These are phyloP conservation scores for Latrodectus hesperus DNA, from an alignment of 2,888 invertebrate genomes.

Conservation along the genomic window DNA sequence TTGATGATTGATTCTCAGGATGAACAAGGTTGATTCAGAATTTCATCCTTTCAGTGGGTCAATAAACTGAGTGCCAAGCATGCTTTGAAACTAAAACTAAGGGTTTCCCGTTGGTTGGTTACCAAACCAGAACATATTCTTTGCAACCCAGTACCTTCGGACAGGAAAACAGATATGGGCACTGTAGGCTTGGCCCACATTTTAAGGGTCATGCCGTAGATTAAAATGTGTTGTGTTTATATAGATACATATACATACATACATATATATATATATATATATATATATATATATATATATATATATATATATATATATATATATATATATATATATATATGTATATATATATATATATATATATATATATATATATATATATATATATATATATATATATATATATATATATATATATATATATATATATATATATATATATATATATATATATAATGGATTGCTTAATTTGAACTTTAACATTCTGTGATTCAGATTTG, in stretches of 20 bases:
- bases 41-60: slow-evolving; percentile 22
- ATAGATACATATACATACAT: background rate
- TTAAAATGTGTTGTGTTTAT: background rate
- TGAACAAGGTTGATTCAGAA: slow-evolving; percentile 6
- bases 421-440: no score
- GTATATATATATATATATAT: background rate
- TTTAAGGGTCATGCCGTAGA: background rate
- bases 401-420: no score
- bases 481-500: no score
- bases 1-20: background rate
- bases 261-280: background rate
- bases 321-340: background rate
- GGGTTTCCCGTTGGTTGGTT: background rate
- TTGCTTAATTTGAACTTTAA: background rate
- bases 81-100: slow-evolving; percentile 3
- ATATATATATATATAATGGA: no score
- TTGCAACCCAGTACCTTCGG: background rate
- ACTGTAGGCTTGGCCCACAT: slow-evolving; percentile 4
- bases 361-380: no score
- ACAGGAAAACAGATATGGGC: background rate
- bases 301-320: background rate
- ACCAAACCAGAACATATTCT: background rate
- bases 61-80: slow-evolving; percentile 2
- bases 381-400: no score
- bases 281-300: slow-evolving; percentile 1